phyloP scores from a whole-genome alignment of 2,113 vertebrate genomes.

The Pogona vitticeps region DNA sequence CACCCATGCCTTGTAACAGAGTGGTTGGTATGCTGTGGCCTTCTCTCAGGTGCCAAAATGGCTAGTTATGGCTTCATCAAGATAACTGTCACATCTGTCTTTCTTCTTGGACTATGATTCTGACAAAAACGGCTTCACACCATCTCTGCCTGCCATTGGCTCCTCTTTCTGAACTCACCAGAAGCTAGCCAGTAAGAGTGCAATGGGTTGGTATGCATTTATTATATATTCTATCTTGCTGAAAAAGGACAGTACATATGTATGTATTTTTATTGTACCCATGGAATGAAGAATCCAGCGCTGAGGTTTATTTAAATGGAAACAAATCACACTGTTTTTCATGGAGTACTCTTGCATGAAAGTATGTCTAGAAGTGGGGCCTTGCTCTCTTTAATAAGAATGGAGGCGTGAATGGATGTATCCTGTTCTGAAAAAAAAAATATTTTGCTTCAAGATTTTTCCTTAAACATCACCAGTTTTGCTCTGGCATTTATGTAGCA shows the following conservation, averaged over 20 bases:
- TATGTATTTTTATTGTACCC: slow-evolving; percentile 36
- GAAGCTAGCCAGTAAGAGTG: not conserved
- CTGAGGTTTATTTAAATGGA: not conserved
- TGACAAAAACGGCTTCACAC: not conserved
- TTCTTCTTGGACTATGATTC: not conserved
- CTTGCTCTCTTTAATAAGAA: slow-evolving; percentile 23
- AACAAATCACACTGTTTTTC: not conserved
- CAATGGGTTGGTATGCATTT: slow-evolving; percentile 29
- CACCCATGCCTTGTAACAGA: no score
- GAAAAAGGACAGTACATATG: not conserved
- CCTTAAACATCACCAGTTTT: slow-evolving; percentile 58
- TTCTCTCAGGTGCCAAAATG: no score
- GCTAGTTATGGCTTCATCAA: no score
- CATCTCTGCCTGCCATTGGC: not conserved
- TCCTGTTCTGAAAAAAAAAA: slow-evolving; percentile 52
- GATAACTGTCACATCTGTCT: not conserved
- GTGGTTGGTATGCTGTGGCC: no score
- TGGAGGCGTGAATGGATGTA: slow-evolving; percentile 32
- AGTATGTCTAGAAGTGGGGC: not conserved
- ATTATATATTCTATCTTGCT: slow-evolving; percentile 31
- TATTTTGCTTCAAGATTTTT: slow-evolving; percentile 60
- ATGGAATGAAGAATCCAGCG: slow-evolving; percentile 20
- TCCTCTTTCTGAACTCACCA: slow-evolving; percentile 25
- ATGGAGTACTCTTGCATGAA: not conserved
- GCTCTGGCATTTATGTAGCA: slow-evolving; percentile 50